Conservation (phyloP, 1,140 invertebrate species). For the Drosophila ogumai region DNA sequence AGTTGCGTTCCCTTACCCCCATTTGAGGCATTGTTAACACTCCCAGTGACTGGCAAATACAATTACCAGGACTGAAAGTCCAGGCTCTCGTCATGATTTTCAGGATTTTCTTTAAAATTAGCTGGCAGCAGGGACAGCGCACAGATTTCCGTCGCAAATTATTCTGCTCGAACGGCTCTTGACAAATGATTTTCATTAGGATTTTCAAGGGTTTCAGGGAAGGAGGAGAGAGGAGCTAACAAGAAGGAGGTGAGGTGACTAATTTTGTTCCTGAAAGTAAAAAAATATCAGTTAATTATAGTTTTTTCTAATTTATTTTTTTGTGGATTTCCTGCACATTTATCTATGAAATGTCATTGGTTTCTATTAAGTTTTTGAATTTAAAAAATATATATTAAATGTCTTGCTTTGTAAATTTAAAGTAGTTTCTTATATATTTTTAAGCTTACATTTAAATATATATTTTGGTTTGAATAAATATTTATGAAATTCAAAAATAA, state of each 20-base stretch:
- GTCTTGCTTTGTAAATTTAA: background rate
- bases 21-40: background rate
- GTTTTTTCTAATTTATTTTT: background rate
- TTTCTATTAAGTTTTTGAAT: background rate
- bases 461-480: background rate
- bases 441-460: background rate
- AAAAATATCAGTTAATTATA: background rate
- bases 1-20: background rate
- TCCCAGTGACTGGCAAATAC: slow-evolving; percentile 35
- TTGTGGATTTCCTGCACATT: background rate
- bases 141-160: slow-evolving; percentile 50
- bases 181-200: slow-evolving; percentile 70
- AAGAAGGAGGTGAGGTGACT: too few species aligned
- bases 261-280: background rate
- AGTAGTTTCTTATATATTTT: background rate
- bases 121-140: slow-evolving; percentile 8
- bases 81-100: slow-evolving; percentile 2
- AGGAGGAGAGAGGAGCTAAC: background rate
- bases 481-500: background rate
- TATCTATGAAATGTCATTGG: background rate
- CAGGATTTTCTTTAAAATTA: slow-evolving; percentile 51
- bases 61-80: slow-evolving; percentile 20
- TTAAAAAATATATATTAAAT: too few species aligned
- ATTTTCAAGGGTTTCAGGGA: background rate
- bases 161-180: slow-evolving; percentile 47